phyloP scores from a whole-genome alignment of 2,888 invertebrate genomes.

The Nymphalis polychloros region DNA sequence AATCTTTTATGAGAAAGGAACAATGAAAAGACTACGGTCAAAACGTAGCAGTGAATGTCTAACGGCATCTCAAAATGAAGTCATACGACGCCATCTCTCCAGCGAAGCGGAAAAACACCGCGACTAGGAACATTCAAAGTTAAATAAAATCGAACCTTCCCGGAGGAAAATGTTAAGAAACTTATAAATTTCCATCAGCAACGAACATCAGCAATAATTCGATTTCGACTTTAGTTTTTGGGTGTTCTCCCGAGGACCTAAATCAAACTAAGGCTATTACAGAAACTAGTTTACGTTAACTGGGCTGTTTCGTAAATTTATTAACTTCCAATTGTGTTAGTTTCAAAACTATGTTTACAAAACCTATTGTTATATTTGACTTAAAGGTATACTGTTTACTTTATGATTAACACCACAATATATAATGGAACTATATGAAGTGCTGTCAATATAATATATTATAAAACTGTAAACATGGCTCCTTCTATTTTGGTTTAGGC shows the following conservation, averaged over 20 bases:
- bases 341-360: constrained; percentile 34
- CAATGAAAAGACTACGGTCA: constrained; percentile 5
- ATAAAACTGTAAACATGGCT: background rate
- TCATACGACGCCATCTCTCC: constrained; percentile 12
- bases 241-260: constrained; percentile 27
- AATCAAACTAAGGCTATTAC: constrained; percentile 40
- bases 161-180: constrained; percentile 28
- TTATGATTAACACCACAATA: constrained; percentile 14
- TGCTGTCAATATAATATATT: constrained; percentile 6
- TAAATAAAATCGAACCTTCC: constrained; percentile 19
- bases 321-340: constrained; percentile 35
- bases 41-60: background rate
- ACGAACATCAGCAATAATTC: constrained; percentile 37
- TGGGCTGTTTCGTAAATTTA: constrained; percentile 36
- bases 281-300: constrained; percentile 33
- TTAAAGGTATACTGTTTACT: constrained; percentile 23
- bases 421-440: constrained; percentile 21
- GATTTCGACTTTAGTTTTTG: constrained; percentile 37
- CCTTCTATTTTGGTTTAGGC: background rate
- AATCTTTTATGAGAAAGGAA: constrained; percentile 7
- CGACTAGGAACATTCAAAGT: constrained; percentile 18
- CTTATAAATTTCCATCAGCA: constrained; percentile 36
- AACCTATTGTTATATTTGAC: constrained; percentile 33
- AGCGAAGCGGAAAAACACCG: constrained; percentile 28
- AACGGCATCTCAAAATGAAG: constrained; percentile 1